Conservation (phyloP, 2,888 invertebrate species). For the Athalia circularis region DNA sequence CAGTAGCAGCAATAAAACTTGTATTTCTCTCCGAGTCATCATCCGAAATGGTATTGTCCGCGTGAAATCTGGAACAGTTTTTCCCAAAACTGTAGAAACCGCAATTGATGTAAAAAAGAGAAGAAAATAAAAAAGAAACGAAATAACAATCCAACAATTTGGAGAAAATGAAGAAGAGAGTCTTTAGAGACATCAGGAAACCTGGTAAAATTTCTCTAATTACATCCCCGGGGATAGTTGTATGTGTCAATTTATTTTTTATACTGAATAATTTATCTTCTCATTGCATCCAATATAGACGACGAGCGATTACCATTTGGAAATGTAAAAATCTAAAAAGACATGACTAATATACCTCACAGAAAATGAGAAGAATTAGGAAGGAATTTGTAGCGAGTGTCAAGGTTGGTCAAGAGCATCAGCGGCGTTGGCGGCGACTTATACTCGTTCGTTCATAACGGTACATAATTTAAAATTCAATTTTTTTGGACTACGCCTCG, state of each 20-base stretch:
- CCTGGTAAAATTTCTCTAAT: too few relatives aligned
- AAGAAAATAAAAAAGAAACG: not conserved
- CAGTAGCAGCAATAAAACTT: not conserved
- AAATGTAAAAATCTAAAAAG: too few relatives aligned
- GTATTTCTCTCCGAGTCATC: slow-evolving; percentile 1
- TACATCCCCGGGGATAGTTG: too few relatives aligned
- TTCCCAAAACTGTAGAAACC: not conserved
- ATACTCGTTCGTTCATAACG: slow-evolving; percentile 37
- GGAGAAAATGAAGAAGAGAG: not conserved
- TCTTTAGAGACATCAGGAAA: not conserved
- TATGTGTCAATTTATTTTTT: too few relatives aligned
- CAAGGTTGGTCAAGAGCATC: slow-evolving; percentile 17
- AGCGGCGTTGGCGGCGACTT: too few relatives aligned
- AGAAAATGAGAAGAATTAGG: not conserved
- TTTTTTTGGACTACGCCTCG: slow-evolving; percentile 38
- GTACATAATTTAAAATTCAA: slow-evolving; percentile 42
- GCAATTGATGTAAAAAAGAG: not conserved
- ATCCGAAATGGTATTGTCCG: slow-evolving; percentile 59
- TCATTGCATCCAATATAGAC: too few relatives aligned
- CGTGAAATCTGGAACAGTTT: slow-evolving; percentile 26
- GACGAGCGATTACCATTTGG: too few relatives aligned
- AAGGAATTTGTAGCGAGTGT: not conserved
- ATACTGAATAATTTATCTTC: too few relatives aligned
- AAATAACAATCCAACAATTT: not conserved
- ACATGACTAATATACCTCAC: too few relatives aligned